A percentile compares a stretch with the other conserved stretches of the same genome.
These are phyloP conservation scores for Charadrius vociferus DNA, from an alignment of 2,113 vertebrate species.

Conservation along the genomic window DNA sequence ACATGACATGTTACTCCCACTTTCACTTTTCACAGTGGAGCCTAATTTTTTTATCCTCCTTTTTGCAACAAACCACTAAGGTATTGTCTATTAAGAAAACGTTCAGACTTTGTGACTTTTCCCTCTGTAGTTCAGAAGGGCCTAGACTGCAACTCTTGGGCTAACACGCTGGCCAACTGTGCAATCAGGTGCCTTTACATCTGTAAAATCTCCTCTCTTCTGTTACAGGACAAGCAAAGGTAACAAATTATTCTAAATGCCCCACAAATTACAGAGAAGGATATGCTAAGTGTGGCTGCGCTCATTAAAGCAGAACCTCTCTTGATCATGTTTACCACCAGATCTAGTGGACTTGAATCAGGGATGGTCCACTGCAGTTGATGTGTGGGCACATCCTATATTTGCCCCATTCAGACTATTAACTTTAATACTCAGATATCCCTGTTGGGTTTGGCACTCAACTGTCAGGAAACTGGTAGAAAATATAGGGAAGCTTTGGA, in stretches of 20 bases:
- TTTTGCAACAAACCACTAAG: neutral
- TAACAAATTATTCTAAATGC: neutral
- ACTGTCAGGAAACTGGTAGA: neutral
- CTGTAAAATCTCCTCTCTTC: neutral
- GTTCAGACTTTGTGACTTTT: constrained; percentile 11
- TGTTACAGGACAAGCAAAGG: neutral
- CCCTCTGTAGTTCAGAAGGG: neutral
- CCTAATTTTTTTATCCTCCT: neutral
- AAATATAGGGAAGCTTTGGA: neutral
- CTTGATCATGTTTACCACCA: neutral
- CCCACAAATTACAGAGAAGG: neutral
- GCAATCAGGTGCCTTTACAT: neutral
- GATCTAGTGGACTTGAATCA: neutral
- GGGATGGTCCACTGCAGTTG: neutral
- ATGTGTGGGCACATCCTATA: neutral
- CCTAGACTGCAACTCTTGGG: neutral
- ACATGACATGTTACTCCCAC: constrained; percentile 9
- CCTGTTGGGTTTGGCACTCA: neutral
- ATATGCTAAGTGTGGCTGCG: neutral
- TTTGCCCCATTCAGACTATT: neutral
- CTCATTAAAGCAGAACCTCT: neutral
- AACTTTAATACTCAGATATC: neutral
- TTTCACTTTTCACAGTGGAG: neutral
- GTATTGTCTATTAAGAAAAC: neutral
- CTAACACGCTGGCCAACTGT: neutral